Evolutionary conservation across 2,113 vertebrate species (phyloP), one percentile per base, ranked within the genome.

Genomic region (Eupsittula cactorum): DNA sequence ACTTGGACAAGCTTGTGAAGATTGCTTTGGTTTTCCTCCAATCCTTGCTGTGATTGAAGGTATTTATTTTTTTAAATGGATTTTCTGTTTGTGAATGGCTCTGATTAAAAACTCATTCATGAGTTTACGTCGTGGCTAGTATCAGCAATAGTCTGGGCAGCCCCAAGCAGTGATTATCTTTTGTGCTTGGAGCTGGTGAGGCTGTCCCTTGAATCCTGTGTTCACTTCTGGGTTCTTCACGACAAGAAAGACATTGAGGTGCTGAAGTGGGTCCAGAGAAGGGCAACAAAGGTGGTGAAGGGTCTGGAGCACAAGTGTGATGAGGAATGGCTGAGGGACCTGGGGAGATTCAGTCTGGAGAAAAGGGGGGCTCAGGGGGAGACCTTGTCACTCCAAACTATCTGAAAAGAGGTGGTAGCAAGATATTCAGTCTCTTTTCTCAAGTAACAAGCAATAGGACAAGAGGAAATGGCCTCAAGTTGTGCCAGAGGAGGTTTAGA

Each of bases 371-470:
- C 55, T 84, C 21, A 47, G 37, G 83, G 83, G 46, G 17, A 35
- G 53, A 46, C 37, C 42, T 55, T 1, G 10, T 67, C 0, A 0
- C 37, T 37, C 46, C 49, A 8, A 29, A 1, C 37, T 35, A 5
- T 19, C 23, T 69, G 37, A 50, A 18, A 53, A 49, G 68, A 25
- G 68, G 9, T 1, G 25, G 50, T 6, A 35, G 57, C 2, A 7
- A 49, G 50, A 41, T 42, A 44, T 15, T 44, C 2, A 9, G 9
- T 67, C 13, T 73, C 24, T 68, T 60, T 8, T 81, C 52, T 35
- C 24, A 28, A 5, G 35, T 5, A 46, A 50, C 28, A 27, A 44
- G 21, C 2, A 11, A 31, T 8, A 13, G 28, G 35, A 50, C 2
- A 4, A 67, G 50, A 71, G 19, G 28, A 82, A 74, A 42, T 0